phyloP scores from a whole-genome alignment of 2,797 vertebrate genomes.

The Nasua narica region DNA sequence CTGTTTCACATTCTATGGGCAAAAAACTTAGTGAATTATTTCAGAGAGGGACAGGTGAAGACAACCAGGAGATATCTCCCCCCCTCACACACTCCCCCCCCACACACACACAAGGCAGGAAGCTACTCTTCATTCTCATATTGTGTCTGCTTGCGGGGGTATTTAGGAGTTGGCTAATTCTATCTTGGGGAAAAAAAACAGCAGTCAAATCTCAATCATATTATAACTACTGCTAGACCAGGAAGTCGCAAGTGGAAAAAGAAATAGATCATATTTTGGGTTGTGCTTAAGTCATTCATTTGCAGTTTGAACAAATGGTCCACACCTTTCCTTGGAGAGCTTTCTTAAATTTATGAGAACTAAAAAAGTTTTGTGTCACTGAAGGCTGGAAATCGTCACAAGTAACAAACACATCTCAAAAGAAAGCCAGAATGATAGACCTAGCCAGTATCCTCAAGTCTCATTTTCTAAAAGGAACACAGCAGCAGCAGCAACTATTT shows the following conservation, averaged over 20 bases:
- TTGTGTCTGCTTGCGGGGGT: background rate
- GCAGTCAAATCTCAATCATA: slow-evolving; percentile 31
- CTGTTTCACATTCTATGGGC: background rate
- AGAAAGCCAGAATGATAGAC: background rate
- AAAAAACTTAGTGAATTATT: background rate
- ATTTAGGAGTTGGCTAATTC: slow-evolving; percentile 44
- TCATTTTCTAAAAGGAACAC: background rate
- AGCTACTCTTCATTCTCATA: slow-evolving; percentile 7
- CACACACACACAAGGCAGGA: background rate
- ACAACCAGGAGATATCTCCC: background rate
- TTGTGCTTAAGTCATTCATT: slow-evolving; percentile 21
- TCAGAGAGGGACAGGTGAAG: background rate
- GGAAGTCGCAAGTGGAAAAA: slow-evolving; percentile 48
- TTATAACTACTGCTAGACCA: slow-evolving; percentile 1
- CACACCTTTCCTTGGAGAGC: background rate
- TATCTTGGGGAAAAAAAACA: slow-evolving; percentile 20
- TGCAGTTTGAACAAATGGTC: slow-evolving; percentile 24
- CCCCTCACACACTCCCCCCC: accelerated
- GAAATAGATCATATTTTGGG: slow-evolving; percentile 1
- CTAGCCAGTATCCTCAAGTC: background rate
- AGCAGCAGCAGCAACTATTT: background rate
- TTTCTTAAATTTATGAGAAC: background rate
- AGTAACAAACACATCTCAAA: background rate
- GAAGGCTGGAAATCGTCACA: background rate
- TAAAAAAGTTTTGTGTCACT: background rate